Evolutionary conservation across 1,140 invertebrate species (phyloP).

Genomic region (Himalopsyche phryganea): DNA sequence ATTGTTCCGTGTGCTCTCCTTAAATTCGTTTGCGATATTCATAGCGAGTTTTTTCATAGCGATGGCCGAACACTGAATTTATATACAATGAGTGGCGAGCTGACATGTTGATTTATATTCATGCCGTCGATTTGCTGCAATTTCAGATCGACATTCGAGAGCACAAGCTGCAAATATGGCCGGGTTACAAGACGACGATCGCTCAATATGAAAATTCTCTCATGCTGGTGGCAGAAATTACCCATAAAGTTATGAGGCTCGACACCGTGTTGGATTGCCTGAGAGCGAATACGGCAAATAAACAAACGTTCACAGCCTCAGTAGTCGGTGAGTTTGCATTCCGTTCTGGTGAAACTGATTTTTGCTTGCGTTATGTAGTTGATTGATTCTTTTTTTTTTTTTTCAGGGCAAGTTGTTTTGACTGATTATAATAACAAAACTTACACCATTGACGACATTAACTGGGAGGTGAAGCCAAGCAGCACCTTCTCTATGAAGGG

Average conservation of each 20-base stretch:
- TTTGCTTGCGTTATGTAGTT: too few relatives aligned
- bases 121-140: too few relatives aligned
- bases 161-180: conserved; percentile 63
- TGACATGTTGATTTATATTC: too few relatives aligned
- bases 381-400: too few relatives aligned
- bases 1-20: too few relatives aligned
- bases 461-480: conserved; percentile 58
- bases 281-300: conserved; percentile 44
- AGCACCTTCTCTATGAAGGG: conserved; percentile 60
- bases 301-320: conserved; percentile 54
- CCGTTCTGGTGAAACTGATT: conserved; percentile 12
- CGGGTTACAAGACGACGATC: conserved; percentile 76
- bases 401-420: conserved; percentile 61
- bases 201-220: conserved; percentile 70
- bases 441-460: conserved; percentile 85
- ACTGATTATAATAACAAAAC: conserved; percentile 91
- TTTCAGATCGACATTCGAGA: conserved; percentile 52
- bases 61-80: too few relatives aligned
- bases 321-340: conserved; percentile 57
- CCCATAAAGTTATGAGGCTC: conserved; percentile 63
- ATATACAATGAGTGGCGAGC: too few relatives aligned
- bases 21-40: too few relatives aligned
- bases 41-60: too few relatives aligned
- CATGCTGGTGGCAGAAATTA: conserved; percentile 70
- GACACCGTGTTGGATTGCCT: conserved; percentile 61